Evolutionary conservation across 2,797 vertebrate genomes (phyloP), one percentile per base, ranked within the genome.

Genomic region (Australoheros facetus): DNA sequence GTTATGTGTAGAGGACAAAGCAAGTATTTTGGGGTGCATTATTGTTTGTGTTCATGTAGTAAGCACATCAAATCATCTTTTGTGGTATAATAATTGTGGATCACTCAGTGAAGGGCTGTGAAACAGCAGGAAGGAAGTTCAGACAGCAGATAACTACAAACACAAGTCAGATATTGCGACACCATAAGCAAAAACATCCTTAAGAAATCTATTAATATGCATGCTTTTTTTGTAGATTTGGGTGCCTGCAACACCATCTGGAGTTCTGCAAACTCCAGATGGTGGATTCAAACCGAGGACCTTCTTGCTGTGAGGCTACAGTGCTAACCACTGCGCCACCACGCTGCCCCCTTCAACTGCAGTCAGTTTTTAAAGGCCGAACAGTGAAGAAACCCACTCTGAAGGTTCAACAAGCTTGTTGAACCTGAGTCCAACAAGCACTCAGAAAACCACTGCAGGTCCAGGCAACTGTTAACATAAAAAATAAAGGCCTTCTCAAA

Each of bases 311-410:
- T 34, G 32, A 34, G 32, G 32, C 32, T 9, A 34, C 32, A 34
- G 32, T 34, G 32, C 32, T 34, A 34, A 34, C 32, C 8, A 9
- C 32, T 34, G 32, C 8, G 8, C 32, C 32, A 34, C 32, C 32
- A 34, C 7, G 7, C 32, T 9, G 7, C 2, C 32, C 32, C 32
- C 32, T 34, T 37, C 48, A 66, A 54, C n/a, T 23, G 72, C 30
- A 85, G 60, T 75, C 60, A 19, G 23, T 39, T 26, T 80, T 80
- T 34, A 11, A 26, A 21, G 59, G 51, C 1, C 23, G 23, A 56
- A 57, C 19, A 57, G 30, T 57, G 3, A 69, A 6, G 62, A 14
- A 42, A 12, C 58, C 3, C 12, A 30, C 0, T 0, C 51, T n/a
- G 26, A 69, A 51, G 7, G 1, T 13, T 51, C 26, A 26, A 26